Evolutionary conservation across 2,113 vertebrate genomes (phyloP).

Genomic region (Ictalurus furcatus): DNA sequence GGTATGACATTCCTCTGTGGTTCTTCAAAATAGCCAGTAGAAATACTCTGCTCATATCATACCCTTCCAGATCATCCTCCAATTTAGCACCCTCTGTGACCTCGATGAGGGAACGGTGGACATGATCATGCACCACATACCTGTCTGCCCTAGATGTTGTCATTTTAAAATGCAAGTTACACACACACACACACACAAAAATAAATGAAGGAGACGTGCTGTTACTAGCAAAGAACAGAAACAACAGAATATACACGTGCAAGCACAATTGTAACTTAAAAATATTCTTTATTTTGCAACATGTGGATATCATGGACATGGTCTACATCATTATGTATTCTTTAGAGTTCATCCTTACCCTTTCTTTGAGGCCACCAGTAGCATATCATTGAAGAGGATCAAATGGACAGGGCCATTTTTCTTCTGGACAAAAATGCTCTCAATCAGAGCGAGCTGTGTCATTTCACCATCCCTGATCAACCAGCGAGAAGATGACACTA

Average conservation of each 20-base stretch:
- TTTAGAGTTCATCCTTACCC: constrained; percentile 21
- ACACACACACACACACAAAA: not conserved
- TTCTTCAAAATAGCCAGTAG: constrained; percentile 47
- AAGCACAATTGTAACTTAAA: not conserved
- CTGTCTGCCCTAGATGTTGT: constrained; percentile 41
- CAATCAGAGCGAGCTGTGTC: constrained; percentile 32
- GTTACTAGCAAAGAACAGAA: not conserved
- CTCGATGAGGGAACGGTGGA: constrained; percentile 46
- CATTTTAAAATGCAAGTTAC: not conserved
- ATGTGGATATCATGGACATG: not conserved
- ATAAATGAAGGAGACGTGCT: not conserved
- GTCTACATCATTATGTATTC: not conserved
- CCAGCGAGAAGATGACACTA: constrained; percentile 53
- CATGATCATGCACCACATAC: constrained; percentile 51
- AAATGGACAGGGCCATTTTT: constrained; percentile 42
- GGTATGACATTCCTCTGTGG: constrained; percentile 33
- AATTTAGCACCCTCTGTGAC: constrained; percentile 38
- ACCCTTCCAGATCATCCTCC: constrained; percentile 41
- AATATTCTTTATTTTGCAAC: not conserved
- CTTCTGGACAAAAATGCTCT: constrained; percentile 52
- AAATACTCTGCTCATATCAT: constrained; percentile 40
- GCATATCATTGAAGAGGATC: constrained; percentile 56
- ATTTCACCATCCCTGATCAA: constrained; percentile 50
- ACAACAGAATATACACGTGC: not conserved
- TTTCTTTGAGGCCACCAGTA: constrained; percentile 51